Conservation (phyloP, 2,797 vertebrate species). For the Perodicticus potto region DNA sequence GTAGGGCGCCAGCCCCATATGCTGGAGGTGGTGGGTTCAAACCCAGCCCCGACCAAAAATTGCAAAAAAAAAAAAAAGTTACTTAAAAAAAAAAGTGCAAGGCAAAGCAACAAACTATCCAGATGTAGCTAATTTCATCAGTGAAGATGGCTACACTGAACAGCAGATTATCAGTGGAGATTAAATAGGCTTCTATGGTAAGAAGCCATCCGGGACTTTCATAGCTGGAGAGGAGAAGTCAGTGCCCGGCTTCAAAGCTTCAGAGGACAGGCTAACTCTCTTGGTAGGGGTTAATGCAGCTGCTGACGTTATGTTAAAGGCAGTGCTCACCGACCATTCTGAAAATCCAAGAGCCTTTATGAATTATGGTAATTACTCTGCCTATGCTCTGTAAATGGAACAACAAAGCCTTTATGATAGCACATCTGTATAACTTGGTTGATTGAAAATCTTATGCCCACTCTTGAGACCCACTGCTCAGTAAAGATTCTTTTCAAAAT, state of each 20-base stretch:
- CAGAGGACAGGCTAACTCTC: not conserved
- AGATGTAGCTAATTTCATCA: not conserved
- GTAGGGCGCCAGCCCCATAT: too few species aligned
- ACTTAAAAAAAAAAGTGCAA: too few species aligned
- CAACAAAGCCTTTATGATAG: not conserved
- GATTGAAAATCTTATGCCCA: not conserved
- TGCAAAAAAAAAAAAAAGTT: too few species aligned
- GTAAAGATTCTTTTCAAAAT: not conserved
- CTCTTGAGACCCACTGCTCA: not conserved
- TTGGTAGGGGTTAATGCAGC: not conserved
- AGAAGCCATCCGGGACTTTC: not conserved
- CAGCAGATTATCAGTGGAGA: not conserved
- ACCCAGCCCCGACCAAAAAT: too few species aligned
- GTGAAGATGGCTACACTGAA: not conserved
- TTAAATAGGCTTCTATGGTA: not conserved
- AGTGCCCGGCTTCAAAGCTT: not conserved
- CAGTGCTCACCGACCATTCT: not conserved
- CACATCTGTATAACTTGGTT: not conserved
- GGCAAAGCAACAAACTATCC: not conserved
- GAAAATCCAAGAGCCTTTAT: not conserved
- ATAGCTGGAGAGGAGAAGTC: not conserved
- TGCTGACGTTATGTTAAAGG: not conserved
- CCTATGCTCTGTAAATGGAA: not conserved
- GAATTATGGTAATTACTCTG: not conserved
- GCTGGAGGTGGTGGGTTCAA: too few species aligned